Conservation (phyloP, 2,113 vertebrate species). For the Circaetus gallicus region DNA sequence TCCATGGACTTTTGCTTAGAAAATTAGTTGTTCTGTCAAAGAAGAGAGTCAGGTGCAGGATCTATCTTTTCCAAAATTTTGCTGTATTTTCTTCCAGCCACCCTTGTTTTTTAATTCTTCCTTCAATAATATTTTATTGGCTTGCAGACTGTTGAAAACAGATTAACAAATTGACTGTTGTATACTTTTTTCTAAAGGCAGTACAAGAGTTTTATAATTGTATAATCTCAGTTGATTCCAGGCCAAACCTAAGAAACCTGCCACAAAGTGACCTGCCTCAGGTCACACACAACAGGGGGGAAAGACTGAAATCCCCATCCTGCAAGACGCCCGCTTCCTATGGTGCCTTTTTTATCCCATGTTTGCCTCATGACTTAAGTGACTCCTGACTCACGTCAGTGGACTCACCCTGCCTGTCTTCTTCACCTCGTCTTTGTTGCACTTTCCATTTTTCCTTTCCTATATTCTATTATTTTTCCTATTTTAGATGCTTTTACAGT, state of each 20-base stretch:
- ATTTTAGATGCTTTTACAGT: background rate
- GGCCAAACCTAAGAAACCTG: background rate
- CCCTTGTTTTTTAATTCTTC: background rate
- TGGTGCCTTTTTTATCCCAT: background rate
- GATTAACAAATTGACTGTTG: background rate
- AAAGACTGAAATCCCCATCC: background rate
- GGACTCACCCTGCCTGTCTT: background rate
- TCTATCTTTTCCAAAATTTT: background rate
- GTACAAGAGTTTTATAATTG: background rate
- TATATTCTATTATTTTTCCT: background rate
- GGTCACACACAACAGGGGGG: too few relatives aligned
- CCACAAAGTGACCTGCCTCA: background rate
- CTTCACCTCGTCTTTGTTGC: background rate
- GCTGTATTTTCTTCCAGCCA: background rate
- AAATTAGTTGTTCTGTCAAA: background rate
- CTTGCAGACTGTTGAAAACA: background rate
- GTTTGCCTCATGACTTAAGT: background rate
- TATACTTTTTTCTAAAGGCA: background rate
- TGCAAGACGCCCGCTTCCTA: rapidly evolving
- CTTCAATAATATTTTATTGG: too few relatives aligned
- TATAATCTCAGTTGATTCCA: too few relatives aligned
- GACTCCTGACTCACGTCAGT: background rate
- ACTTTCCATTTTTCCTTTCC: background rate
- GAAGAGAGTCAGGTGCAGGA: background rate
- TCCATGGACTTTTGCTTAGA: background rate